Evolutionary conservation across 2,113 vertebrate species (phyloP), one percentile per base, ranked within the genome.

Genomic region (Cephalopholis sonnerati): DNA sequence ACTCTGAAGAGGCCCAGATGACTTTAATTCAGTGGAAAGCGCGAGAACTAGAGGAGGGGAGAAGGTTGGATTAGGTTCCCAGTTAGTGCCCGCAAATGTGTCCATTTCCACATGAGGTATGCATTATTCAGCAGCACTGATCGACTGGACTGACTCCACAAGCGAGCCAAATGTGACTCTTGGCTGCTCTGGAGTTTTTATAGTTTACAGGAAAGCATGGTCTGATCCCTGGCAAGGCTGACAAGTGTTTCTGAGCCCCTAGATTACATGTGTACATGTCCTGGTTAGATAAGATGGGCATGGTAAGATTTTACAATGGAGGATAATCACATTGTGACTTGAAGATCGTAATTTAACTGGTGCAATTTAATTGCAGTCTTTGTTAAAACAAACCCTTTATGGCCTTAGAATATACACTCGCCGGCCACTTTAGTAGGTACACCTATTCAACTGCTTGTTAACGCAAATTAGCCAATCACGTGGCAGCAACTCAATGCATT

Each of bases 51-150:
- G 29, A 85, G 55, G 75, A 77, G 62, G 6, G 53, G 39, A 24
- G 27, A 71, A 66, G 25, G 80, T 76, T 84, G 66, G 79, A 79
- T 75, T 66, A 66, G 68, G 76, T 82, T 87, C 71, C 69, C 65
- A 39, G 70, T 87, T 68, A 55, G 61, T 84, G 50, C 70, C 48
- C 10, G 81, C 64, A 89, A 88, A 85, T 85, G 87, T 76, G 66
- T 78, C 59, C 32, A 65, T 77, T 91, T 57, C 66, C 71, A 75
- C 83, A 79, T 25, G 24, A 71, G 63, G 65, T 51, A 63, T 91
- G 72, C 78, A 86, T 92, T 79, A 91, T 92, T 91, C 82, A 91
- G 41, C n/a, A 68, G 68, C 50, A 64, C 59, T 81, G 75, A 81
- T 91, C 51, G 66, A 61, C 75, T 74, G 57, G 25, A 70, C 76